Conservation (phyloP, 2,797 vertebrate genomes). For the Enteromius treurensis region DNA sequence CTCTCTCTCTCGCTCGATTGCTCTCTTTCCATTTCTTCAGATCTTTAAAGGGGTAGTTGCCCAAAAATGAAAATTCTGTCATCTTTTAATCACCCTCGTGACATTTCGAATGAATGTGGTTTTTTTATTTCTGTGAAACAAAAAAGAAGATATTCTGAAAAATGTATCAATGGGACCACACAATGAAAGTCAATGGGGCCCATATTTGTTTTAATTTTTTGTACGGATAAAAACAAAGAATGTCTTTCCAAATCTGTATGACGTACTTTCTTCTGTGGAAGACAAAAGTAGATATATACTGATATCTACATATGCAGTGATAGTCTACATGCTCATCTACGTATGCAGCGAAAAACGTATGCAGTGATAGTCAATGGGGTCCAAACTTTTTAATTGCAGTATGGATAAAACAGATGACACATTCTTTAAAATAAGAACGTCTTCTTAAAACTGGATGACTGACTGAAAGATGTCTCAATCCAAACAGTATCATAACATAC, state of each 20-base stretch:
- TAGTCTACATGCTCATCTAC: background rate
- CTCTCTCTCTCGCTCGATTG: slow-evolving; percentile 53
- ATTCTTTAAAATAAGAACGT: background rate
- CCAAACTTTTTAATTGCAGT: background rate
- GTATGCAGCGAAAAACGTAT: background rate
- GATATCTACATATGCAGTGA: background rate
- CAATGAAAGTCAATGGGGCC: background rate
- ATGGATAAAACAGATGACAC: background rate
- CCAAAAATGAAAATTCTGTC: background rate
- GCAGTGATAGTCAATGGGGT: background rate
- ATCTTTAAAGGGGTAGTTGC: slow-evolving; percentile 3
- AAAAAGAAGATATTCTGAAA: background rate
- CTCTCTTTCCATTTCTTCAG: slow-evolving; percentile 38
- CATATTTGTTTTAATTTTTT: background rate
- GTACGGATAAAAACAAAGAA: background rate
- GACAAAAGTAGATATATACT: background rate
- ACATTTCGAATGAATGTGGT: background rate
- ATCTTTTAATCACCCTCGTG: background rate
- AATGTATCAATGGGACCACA: background rate
- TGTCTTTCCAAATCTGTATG: background rate
- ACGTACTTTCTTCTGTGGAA: background rate
- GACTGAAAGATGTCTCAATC: background rate
- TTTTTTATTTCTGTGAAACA: background rate
- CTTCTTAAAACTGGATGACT: background rate
- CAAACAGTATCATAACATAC: background rate